phyloP scores from a whole-genome alignment of 2,113 vertebrate genomes.

The Prinia subflava region DNA sequence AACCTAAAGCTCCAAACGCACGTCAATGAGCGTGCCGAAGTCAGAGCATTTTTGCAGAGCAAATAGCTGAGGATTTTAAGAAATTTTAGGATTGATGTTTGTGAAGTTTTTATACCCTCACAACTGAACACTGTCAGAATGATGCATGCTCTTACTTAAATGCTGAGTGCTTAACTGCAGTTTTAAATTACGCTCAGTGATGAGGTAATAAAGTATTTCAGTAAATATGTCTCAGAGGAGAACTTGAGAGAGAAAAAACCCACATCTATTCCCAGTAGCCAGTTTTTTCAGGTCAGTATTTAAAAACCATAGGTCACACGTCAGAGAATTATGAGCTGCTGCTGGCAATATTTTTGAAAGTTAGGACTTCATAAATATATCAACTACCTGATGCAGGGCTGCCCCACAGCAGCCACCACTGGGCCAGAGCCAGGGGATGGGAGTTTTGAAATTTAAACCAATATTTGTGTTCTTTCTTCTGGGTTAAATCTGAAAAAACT shows the following conservation, averaged over 20 bases:
- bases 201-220: slow-evolving; percentile 76
- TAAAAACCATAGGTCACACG: slow-evolving; percentile 46
- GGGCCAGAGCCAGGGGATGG: background rate
- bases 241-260: slow-evolving; percentile 44
- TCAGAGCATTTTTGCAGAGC: background rate
- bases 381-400: background rate
- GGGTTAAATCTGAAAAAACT: background rate
- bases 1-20: slow-evolving; percentile 22
- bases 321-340: slow-evolving; percentile 60
- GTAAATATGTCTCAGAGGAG: slow-evolving; percentile 70
- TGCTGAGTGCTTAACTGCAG: slow-evolving; percentile 59
- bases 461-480: background rate
- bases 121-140: slow-evolving; percentile 48
- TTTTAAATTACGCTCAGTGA: slow-evolving; percentile 69
- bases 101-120: slow-evolving; percentile 26
- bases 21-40: background rate
- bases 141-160: slow-evolving; percentile 72
- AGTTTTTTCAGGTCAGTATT: slow-evolving; percentile 59
- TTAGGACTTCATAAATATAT: slow-evolving; percentile 67
- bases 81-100: background rate
- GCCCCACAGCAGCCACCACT: background rate
- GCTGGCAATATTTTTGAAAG: slow-evolving; percentile 51
- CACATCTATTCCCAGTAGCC: slow-evolving; percentile 52
- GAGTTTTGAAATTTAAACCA: background rate
- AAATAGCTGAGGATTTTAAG: slow-evolving; percentile 36